A percentile compares a stretch with the other conserved stretches of the same genome.
phyloP scores from a whole-genome alignment of 2,888 invertebrate genomes.

The Penaeus monodon region DNA sequence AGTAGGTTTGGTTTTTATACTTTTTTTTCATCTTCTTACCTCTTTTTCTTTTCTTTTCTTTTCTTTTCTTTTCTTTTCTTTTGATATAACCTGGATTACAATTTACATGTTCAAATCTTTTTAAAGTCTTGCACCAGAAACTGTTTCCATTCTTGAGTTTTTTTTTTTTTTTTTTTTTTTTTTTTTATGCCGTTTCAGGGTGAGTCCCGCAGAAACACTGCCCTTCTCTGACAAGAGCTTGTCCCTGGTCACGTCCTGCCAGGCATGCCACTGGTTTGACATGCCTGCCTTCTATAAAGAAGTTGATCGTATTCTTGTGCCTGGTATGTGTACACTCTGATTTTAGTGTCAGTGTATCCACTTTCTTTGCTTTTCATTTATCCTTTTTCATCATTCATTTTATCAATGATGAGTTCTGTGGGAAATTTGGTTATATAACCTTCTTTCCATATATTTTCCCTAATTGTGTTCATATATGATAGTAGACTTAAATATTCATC shows the following conservation, averaged over 20 bases:
- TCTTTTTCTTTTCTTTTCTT: neutral
- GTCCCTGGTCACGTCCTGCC: conserved; percentile 70
- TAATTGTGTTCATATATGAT: too few species aligned
- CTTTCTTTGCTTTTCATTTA: too few species aligned
- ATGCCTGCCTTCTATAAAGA: conserved; percentile 70
- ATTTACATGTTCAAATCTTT: too few species aligned
- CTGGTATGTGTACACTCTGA: conserved; percentile 65
- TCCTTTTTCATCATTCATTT: too few species aligned
- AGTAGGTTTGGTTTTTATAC: conserved; percentile 66
- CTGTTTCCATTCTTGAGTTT: too few species aligned
- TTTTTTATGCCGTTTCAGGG: conserved; percentile 64
- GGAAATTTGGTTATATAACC: too few species aligned
- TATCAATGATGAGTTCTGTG: too few species aligned
- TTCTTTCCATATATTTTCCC: too few species aligned
- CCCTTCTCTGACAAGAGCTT: conserved; percentile 67
- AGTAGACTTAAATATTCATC: too few species aligned
- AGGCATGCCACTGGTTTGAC: conserved; percentile 72
- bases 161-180: neutral
- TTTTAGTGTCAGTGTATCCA: too few species aligned
- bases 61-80: neutral
- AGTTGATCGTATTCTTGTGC: conserved; percentile 70
- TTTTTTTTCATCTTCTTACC: neutral
- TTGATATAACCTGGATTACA: neutral
- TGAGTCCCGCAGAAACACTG: conserved; percentile 70
- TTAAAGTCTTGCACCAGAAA: too few species aligned